Conservation (phyloP, 2,113 vertebrate genomes). For the Pterocles gutturalis region DNA sequence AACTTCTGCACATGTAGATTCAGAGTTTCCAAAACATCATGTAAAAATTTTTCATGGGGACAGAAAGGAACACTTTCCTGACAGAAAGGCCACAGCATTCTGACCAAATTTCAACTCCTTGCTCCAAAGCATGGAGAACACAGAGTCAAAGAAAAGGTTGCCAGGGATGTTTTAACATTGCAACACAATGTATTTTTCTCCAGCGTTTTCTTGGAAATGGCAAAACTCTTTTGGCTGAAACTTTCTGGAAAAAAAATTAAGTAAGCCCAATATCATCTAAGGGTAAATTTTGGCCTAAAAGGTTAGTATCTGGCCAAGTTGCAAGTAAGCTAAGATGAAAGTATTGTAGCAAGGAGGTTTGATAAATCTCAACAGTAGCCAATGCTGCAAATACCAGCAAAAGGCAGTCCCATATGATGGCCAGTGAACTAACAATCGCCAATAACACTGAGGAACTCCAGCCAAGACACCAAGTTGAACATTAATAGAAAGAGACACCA, state of each 20-base stretch:
- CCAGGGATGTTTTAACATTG: conserved; percentile 21
- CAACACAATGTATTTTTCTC: conserved; percentile 36
- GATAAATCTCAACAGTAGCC: background rate
- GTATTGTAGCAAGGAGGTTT: background rate
- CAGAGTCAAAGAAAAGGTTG: background rate
- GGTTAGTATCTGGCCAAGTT: background rate
- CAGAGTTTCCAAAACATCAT: background rate
- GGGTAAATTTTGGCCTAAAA: background rate
- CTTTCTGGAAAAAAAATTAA: background rate
- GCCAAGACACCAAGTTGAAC: background rate
- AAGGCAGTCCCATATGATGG: background rate
- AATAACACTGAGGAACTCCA: background rate
- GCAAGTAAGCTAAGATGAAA: background rate
- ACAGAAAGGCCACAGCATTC: background rate
- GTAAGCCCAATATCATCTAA: background rate
- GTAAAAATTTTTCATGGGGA: background rate
- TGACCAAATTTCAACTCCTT: background rate
- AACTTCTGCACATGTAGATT: background rate
- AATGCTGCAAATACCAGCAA: background rate
- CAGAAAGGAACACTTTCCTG: background rate
- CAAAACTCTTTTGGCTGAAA: background rate
- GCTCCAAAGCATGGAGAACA: background rate
- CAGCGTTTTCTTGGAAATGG: conserved; percentile 28
- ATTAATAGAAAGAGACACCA: background rate
- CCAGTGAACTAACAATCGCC: background rate